Evolutionary conservation across 92 coral and sea anemone genomes (phyloP).

Genomic region (Virgularia gustaviana): DNA sequence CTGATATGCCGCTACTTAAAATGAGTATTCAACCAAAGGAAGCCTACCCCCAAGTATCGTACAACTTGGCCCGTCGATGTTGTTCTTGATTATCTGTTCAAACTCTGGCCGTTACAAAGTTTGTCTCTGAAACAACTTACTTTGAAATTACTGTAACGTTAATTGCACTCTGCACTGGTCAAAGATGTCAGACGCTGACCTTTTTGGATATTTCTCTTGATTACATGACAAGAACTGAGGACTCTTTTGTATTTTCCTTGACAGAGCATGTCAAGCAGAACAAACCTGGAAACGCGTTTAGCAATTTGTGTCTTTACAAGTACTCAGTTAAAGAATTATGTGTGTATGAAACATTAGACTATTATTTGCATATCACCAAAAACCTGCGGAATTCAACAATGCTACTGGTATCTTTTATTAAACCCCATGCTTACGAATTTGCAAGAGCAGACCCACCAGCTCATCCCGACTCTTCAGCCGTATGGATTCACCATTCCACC

Average conservation of each 20-base stretch:
- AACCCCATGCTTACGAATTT: too few relatives aligned
- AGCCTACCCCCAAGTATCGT: conserved; percentile 54
- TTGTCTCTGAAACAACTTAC: conserved; percentile 43
- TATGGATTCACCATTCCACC: too few relatives aligned
- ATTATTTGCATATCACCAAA: conserved; percentile 25
- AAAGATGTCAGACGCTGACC: conserved; percentile 50
- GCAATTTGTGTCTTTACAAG: conserved; percentile 42
- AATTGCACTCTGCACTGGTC: conserved; percentile 55
- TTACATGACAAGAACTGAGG: conserved; percentile 22
- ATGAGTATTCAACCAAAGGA: conserved; percentile 46
- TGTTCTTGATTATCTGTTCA: conserved; percentile 44
- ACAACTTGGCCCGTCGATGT: conserved; percentile 50
- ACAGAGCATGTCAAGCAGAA: conserved; percentile 60
- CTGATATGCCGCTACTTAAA: conserved; percentile 49
- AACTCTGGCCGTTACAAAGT: conserved; percentile 43
- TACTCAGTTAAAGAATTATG: conserved; percentile 44
- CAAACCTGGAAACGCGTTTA: conserved; percentile 55
- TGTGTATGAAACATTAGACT: conserved; percentile 45
- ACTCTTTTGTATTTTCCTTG: conserved; percentile 41
- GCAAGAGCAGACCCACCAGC: too few relatives aligned
- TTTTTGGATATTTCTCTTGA: conserved; percentile 45
- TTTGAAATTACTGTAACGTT: too few relatives aligned
- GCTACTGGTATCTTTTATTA: conserved; percentile 44
- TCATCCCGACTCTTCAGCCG: too few relatives aligned
- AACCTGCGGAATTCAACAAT: conserved; percentile 18